These are phyloP conservation scores for Ypsolopha sequella DNA, from an alignment of 2,888 invertebrate genomes.

Conservation along the genomic window DNA sequence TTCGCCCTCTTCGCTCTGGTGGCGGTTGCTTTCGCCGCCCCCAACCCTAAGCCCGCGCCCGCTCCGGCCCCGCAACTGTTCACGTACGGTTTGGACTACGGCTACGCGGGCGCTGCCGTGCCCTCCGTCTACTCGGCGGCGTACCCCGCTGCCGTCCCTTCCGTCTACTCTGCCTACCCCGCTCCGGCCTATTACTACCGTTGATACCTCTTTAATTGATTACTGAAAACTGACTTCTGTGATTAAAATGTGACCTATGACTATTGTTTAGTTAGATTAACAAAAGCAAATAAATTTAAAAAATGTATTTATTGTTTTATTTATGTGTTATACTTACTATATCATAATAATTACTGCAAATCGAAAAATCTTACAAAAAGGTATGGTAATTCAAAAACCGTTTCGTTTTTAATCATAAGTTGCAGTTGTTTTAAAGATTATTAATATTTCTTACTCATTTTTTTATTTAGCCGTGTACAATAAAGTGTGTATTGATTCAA, in stretches of 20 bases:
- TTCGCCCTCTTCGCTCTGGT: conserved; percentile 59
- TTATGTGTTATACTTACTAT: not conserved
- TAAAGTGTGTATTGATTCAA: too few relatives aligned
- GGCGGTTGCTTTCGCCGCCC: conserved; percentile 60
- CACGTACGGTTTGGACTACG: not conserved
- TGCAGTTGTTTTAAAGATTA: too few relatives aligned
- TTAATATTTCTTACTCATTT: too few relatives aligned
- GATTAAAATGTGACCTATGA: not conserved
- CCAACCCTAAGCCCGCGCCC: conserved; percentile 37
- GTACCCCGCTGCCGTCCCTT: conserved; percentile 6
- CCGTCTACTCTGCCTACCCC: conserved; percentile 7
- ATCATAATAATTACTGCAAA: not conserved
- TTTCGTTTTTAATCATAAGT: too few relatives aligned
- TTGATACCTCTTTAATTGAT: not conserved
- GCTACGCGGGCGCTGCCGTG: not conserved
- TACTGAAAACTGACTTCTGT: not conserved
- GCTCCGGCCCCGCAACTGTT: conserved; percentile 12
- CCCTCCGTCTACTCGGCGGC: conserved; percentile 5
- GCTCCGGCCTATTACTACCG: conserved; percentile 5
- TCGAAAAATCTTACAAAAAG: too few relatives aligned
- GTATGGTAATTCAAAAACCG: too few relatives aligned
- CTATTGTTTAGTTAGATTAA: not conserved
- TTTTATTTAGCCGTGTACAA: too few relatives aligned
- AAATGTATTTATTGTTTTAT: not conserved
- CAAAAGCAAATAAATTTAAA: not conserved